Conservation (phyloP, 2,797 vertebrate genomes). For the Muraenolepis orangiensis region DNA sequence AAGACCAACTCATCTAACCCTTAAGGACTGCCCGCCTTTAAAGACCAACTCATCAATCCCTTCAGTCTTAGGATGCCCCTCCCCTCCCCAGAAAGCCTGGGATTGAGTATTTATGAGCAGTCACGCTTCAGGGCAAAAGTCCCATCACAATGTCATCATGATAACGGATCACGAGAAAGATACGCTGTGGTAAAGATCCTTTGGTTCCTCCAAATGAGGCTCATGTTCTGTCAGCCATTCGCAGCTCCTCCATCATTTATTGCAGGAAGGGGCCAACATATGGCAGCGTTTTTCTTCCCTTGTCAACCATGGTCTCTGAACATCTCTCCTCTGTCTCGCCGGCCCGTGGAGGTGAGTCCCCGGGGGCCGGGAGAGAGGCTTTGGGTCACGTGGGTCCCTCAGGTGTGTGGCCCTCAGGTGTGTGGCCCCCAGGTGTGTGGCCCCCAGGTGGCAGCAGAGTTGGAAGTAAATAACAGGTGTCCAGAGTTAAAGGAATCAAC, state of each 20-base stretch:
- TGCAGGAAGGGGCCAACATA: slow-evolving; percentile 62
- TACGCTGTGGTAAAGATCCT: slow-evolving; percentile 55
- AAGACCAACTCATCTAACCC: too few species aligned
- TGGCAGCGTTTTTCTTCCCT: slow-evolving; percentile 57
- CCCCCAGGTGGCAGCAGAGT: too few species aligned
- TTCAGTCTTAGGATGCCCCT: not conserved
- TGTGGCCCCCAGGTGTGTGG: too few species aligned
- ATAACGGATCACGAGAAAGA: slow-evolving; percentile 69
- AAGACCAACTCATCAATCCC: not conserved
- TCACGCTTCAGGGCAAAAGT: slow-evolving; percentile 38
- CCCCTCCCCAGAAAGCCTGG: not conserved
- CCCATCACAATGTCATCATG: slow-evolving; percentile 51
- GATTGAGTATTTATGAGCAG: slow-evolving; percentile 38
- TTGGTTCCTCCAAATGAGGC: slow-evolving; percentile 64
- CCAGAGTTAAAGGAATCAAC: not conserved
- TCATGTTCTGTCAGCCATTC: slow-evolving; percentile 57
- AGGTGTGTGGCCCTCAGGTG: too few species aligned
- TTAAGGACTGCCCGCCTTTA: not conserved
- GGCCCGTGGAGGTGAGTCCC: too few species aligned
- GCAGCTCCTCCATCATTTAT: slow-evolving; percentile 65
- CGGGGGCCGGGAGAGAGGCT: too few species aligned
- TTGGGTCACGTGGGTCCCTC: too few species aligned
- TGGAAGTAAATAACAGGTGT: not conserved
- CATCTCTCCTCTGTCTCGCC: too few species aligned
- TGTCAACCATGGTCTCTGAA: slow-evolving; percentile 30